A percentile compares a stretch with the other conserved stretches of the same genome.
These are phyloP conservation scores for Apolygus lucorum DNA, from an alignment of 1,140 invertebrate species.

Conservation along the genomic window DNA sequence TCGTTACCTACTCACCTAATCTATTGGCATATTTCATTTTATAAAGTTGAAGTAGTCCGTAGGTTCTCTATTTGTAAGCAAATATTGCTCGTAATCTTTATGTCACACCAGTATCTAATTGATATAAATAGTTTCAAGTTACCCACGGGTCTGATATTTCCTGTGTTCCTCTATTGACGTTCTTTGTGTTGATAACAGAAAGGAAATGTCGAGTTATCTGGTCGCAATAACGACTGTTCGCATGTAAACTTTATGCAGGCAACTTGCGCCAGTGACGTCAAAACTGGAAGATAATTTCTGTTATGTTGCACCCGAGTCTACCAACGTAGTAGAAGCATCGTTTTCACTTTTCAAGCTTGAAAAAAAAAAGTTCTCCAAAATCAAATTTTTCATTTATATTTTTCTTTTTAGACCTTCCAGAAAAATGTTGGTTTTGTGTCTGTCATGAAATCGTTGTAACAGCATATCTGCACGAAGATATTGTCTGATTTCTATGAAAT, in stretches of 20 bases:
- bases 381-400: background rate
- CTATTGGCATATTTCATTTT: background rate
- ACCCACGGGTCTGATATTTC: background rate
- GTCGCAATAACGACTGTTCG: no score
- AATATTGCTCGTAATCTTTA: constrained; percentile 15
- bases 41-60: background rate
- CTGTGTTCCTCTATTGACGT: background rate
- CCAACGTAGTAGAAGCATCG: no score
- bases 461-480: no score
- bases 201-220: no score
- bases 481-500: no score
- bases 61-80: background rate
- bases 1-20: background rate
- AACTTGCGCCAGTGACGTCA: no score
- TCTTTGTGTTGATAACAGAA: background rate
- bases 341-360: no score
- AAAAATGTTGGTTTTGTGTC: no score
- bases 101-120: background rate
- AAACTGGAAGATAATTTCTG: background rate
- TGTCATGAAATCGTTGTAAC: background rate
- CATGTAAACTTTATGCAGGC: no score
- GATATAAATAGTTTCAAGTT: background rate
- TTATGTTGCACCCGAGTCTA: background rate
- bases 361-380: no score
- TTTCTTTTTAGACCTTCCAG: background rate